phyloP scores from a whole-genome alignment of 2,888 invertebrate species.

The Melipona bicolor region DNA sequence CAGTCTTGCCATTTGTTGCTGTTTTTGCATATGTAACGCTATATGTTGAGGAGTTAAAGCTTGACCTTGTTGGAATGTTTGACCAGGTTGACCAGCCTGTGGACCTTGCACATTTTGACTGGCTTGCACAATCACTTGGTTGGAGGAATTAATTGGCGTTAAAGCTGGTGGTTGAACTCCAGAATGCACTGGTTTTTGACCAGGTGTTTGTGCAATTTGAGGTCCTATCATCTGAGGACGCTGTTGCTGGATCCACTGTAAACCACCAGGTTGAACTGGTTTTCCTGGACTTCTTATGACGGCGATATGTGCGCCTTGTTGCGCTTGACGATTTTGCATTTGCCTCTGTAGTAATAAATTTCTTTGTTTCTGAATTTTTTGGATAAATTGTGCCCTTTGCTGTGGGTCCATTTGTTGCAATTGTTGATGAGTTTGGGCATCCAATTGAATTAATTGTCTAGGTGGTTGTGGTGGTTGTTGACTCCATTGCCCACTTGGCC shows the following conservation, averaged over 20 bases:
- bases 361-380: constrained; percentile 89
- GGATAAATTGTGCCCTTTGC: constrained; percentile 92
- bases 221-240: constrained; percentile 87
- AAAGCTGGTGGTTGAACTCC: constrained; percentile 81
- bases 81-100: constrained; percentile 73
- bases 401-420: constrained; percentile 93
- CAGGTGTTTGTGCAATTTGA: constrained; percentile 81
- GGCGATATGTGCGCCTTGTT: constrained; percentile 88
- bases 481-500: constrained; percentile 81
- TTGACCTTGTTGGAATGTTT: constrained; percentile 81
- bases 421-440: constrained; percentile 93
- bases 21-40: constrained; percentile 84
- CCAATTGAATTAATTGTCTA: constrained; percentile 91
- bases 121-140: constrained; percentile 77
- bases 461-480: constrained; percentile 87
- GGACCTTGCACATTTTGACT: constrained; percentile 75
- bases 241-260: constrained; percentile 89
- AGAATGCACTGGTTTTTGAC: constrained; percentile 81
- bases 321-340: constrained; percentile 86
- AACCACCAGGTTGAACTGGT: constrained; percentile 85
- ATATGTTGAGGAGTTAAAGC: constrained; percentile 84
- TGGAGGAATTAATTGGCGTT: constrained; percentile 80
- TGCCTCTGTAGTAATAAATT: constrained; percentile 86
- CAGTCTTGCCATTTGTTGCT: constrained; percentile 80
- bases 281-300: constrained; percentile 89